Evolutionary conservation across 2,113 vertebrate genomes (phyloP), one percentile per base, ranked within the genome.

Genomic region (Larimichthys polyactis): DNA sequence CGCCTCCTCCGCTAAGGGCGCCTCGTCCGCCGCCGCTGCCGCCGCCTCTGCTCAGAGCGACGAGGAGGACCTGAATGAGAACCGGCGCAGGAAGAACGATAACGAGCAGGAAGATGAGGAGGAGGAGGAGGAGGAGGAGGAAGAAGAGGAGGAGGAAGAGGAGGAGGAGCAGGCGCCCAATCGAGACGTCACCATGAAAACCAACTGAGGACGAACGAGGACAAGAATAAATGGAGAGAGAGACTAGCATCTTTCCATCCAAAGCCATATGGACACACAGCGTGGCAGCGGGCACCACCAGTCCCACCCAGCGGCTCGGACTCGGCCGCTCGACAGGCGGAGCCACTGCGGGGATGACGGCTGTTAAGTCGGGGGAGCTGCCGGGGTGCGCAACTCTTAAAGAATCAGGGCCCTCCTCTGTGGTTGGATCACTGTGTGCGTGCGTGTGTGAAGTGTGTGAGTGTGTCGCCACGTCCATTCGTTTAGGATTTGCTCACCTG

Each of bases 181-280:
- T 93, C 96, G 95, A 29, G 97, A 99, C 83, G 95, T 98, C 83
- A 94, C 96, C 92, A 98, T 99, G 98, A 97, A 97, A 94, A 96
- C 96, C 95, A 98, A 98, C 93, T 99, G 95, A 97, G 79, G 89
- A 3, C 40, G 10, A 36, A 48, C 0, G 8, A 71, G 49, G 76
- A 85, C 48, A 48, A 24, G 11, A 89, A 92, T 92, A 92, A 70
- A 63, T 19, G 55, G 59, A 82, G 76, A 71, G 82, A 76, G 85
- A 67, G 81, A 81, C 71, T 62, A 49, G 64, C 75, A 90, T 90
- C 85, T 92, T 85, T 93, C 90, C 95, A 94, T 93, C 91, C 94
- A 94, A 97, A 97, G 96, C 96, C 97, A 97, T 97, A 97, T 90
- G 92, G 93, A 94, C 92, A 91, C 93, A 84, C 93, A 92, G 95